Evolutionary conservation across 2,797 vertebrate genomes (phyloP), one percentile per base, ranked within the genome.

Genomic region (Fistularia tabacaria): DNA sequence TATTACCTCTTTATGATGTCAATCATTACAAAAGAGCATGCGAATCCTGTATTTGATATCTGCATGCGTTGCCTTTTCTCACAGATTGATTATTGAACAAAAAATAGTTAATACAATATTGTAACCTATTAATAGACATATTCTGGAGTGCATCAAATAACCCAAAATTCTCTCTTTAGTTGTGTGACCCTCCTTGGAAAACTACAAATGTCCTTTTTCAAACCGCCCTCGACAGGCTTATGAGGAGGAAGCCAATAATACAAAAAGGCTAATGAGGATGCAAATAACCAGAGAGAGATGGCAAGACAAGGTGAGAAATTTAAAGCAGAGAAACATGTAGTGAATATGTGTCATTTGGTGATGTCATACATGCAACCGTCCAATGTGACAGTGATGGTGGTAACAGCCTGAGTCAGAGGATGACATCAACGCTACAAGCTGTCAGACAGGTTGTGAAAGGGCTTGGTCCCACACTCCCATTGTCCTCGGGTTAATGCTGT

Each of bases 401-500:
- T 85, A 87, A 62, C 76, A 78, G 85, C 76, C 86, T 85, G 87
- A 92, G 77, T 90, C 86, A 88, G 87, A 87, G 75, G 66, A 80
- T 90, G 88, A 91, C 88, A 87, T 93, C 88, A 90, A 69, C 74
- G 71, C 67, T 57, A 74, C 79, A 61, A 57, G 78, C 88, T 73
- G 56, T 54, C 88, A 89, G 86, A 90, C 80, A 85, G 85, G 87
- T 87, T 85, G 76, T 69, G 79, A 84, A 88, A 87, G 78, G 72
- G 82, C 77, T 85, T 82, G 80, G 2, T 66, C 79, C 85, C 81
- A 74, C 69, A 54, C 61, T 82, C 79, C 87, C 82, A 86, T 88
- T 91, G 90, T 92, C 73, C 85, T 76, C 46, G 45, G 64, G 66
- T 87, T 91, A 90, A 92, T 90, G 79, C 88, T 80, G 73, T 80